Base-by-base conservation (phyloP, 2,888 invertebrate species). In the Tryphoninae sp. region DNA sequence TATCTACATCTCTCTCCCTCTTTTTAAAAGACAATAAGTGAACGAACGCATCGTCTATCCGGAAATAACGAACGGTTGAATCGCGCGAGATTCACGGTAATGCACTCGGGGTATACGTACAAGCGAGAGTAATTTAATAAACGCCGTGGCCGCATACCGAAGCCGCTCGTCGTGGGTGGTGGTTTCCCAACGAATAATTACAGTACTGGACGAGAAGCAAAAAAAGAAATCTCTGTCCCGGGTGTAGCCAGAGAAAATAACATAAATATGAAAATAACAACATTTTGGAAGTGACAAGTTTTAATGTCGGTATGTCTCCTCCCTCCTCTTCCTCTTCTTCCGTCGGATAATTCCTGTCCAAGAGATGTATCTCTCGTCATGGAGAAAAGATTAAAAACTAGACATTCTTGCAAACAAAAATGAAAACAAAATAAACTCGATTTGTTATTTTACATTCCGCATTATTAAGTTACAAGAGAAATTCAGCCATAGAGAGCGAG, bases 41-140 rank as follows among this genome's bases (percentile, higher is more conserved):
- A 51, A 42, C 19, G 59, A 45, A 75, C 51, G 55, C n/a, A 71
- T 75, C 80, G 75, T 65, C 65, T 53, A 71, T 65, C 71, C 69
- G 59, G 75, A 80, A 80, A 75, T 75, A 80, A 65, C 65, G 75
- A 80, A 62, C 67, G 67, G 51, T 58, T 58, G 19, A 16, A 33
- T 61, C 9, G 61, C 40, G 8, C 49, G 42, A 78, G 62, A 62
- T 61, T 62, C 23, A 13, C 73, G 40, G 23, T 67, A 78, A 73
- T 65, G 68, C 53, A 22, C 8, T 13, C n/a, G 8, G 6, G 53
- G 11, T 45, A 45, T 45, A 13, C 45, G 13, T 13, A 13, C 3
- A 11, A 13, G 45, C 45, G 45, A 45, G 64, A 78, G 58, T 49
- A 78, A 78, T 78, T 78, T 78, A 78, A 71, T 78, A 72, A 71